These are phyloP conservation scores for Phania funesta DNA, from an alignment of 2,888 invertebrate species.

Conservation along the genomic window DNA sequence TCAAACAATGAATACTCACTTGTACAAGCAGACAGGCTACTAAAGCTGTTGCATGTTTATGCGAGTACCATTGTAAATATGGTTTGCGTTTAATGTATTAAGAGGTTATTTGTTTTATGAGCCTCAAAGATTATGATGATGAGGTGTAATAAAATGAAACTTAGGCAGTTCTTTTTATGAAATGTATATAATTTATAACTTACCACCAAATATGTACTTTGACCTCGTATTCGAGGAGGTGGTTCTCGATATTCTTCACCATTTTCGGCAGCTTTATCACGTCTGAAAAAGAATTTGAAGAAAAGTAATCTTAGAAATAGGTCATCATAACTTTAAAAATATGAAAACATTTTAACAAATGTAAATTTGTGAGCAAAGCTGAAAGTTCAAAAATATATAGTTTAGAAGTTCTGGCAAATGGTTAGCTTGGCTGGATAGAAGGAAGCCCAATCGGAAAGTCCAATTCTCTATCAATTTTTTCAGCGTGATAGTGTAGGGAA, in stretches of 20 bases:
- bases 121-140: slow-evolving; percentile 10
- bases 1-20: slow-evolving; percentile 6
- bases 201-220: slow-evolving; percentile 75
- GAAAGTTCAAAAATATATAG: too few relatives aligned
- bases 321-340: background rate
- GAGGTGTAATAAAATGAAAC: background rate
- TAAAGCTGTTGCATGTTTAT: slow-evolving; percentile 23
- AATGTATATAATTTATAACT: slow-evolving; percentile 63
- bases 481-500: too few relatives aligned
- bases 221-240: slow-evolving; percentile 73
- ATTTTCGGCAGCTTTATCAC: slow-evolving; percentile 73
- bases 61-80: slow-evolving; percentile 1
- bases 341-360: too few relatives aligned
- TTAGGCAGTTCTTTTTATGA: background rate
- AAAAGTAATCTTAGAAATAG: background rate
- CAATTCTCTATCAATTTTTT: too few relatives aligned
- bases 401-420: too few relatives aligned
- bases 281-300: slow-evolving; percentile 69
- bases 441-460: too few relatives aligned
- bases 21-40: background rate
- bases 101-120: background rate
- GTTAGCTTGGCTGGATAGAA: too few relatives aligned
- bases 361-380: too few relatives aligned
- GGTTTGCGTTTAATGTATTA: background rate
- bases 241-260: slow-evolving; percentile 71